A percentile compares a stretch with the other conserved stretches of the same genome.
phyloP scores from a whole-genome alignment of 2,113 vertebrate genomes.

The Zapornia atra region DNA sequence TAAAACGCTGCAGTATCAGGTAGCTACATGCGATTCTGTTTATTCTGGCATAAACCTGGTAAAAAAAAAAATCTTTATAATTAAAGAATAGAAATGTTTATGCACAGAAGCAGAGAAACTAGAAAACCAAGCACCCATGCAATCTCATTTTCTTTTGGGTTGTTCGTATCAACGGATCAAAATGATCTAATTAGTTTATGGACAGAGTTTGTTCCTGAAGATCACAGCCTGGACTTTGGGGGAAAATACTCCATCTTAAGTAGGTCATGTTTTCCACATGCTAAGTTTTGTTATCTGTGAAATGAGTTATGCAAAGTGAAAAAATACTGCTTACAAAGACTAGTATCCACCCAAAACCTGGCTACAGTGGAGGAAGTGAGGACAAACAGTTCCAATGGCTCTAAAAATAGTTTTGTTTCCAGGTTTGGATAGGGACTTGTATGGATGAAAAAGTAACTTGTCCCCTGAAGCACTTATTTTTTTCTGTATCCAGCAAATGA shows the following conservation, averaged over 20 bases:
- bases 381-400: neutral
- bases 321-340: neutral
- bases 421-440: neutral
- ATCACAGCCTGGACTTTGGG: neutral
- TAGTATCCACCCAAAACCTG: neutral
- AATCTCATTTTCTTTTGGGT: slow-evolving; percentile 12
- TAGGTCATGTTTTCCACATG: neutral
- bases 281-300: neutral
- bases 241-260: neutral
- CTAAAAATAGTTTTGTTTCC: neutral
- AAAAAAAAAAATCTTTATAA: neutral
- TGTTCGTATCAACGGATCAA: neutral
- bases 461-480: neutral
- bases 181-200: slow-evolving; percentile 44
- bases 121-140: neutral
- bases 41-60: neutral
- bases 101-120: neutral
- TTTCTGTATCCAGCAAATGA: neutral
- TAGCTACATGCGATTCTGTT: neutral
- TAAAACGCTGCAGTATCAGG: neutral
- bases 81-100: neutral
- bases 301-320: neutral
- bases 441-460: neutral
- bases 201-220: slow-evolving; percentile 2
- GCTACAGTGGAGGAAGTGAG: neutral